Base-by-base conservation (phyloP, 2,113 vertebrate genomes). In the Clarias gariepinus region DNA sequence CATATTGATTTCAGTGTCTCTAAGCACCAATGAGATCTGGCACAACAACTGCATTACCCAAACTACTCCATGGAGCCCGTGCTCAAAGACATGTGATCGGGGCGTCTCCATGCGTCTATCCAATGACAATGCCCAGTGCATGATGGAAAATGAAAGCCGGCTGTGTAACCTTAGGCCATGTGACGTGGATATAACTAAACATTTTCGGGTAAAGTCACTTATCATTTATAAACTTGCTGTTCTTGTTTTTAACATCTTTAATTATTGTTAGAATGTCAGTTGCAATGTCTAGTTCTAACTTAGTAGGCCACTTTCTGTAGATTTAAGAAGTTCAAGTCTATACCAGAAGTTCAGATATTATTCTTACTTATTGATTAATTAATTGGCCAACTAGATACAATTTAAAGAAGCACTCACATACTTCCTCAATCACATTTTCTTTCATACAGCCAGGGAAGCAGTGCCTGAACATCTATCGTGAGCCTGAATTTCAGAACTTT, bases 151-250 rank as follows among this genome's bases (percentile, higher is more conserved):
- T 88, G 97, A 99, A 89, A 95, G 95, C 25, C 97, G 98, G 19
- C 96, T 99, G 30, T 99, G 98, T 88, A 96, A 95, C 92, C 90
- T 98, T 92, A 92, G 98, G n/a, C 98, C 98, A 0, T 99, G 98
- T 0, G 95, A 97, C 23, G 91, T 95, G 82, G 96, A 99, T 89
- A 95, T 99, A 85, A 95, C 90, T 81, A 92, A 93, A 53, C 95
- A 97, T 92, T 97, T 99, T 89, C 98, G 98, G 97, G 98, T 99
- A 92, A 90, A 83, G 23, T 84, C 8, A 2, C 10, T 15, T 1
- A 52, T 55, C 36, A 25, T 25, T 74, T 21, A 57, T 28, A 13
- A 79, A 11, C 6, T 53, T 77, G 18, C 52, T 55, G 13, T 15
- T n/a, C 47, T 47, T 47, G 47, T 47, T 74, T 73, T 47, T 4